Evolutionary conservation across 2,113 vertebrate genomes (phyloP).

Genomic region (Peromyscus leucopus): DNA sequence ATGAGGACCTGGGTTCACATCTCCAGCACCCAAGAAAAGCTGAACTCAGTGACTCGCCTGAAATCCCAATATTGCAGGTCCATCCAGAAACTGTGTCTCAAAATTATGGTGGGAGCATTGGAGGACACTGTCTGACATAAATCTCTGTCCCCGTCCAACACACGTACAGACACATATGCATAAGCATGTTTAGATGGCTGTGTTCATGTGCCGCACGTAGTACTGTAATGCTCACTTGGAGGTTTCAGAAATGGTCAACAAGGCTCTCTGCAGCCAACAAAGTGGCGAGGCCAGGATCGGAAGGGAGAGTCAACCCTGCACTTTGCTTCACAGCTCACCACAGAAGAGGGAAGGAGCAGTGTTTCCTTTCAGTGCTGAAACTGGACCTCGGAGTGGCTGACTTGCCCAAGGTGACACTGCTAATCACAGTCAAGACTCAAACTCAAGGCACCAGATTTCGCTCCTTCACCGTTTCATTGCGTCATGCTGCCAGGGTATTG

Average conservation of each 20-base stretch:
- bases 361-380: not conserved
- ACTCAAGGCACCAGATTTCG: not conserved
- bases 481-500: too few species aligned
- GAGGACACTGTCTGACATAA: not conserved
- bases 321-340: not conserved
- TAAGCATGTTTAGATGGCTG: not conserved
- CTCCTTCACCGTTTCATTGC: not conserved
- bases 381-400: not conserved
- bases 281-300: not conserved
- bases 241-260: not conserved
- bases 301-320: not conserved
- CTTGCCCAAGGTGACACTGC: not conserved
- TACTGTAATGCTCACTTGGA: not conserved
- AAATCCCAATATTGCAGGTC: not conserved
- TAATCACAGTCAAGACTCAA: not conserved
- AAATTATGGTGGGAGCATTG: not conserved
- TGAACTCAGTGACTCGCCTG: not conserved
- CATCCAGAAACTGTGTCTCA: not conserved
- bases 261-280: not conserved
- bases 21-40: not conserved
- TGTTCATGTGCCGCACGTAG: not conserved
- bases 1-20: not conserved
- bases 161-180: not conserved
- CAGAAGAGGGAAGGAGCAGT: not conserved
- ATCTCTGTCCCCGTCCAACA: not conserved